Evolutionary conservation across 2,113 vertebrate species (phyloP), one percentile per base, ranked within the genome.

Genomic region (Micromys minutus): DNA sequence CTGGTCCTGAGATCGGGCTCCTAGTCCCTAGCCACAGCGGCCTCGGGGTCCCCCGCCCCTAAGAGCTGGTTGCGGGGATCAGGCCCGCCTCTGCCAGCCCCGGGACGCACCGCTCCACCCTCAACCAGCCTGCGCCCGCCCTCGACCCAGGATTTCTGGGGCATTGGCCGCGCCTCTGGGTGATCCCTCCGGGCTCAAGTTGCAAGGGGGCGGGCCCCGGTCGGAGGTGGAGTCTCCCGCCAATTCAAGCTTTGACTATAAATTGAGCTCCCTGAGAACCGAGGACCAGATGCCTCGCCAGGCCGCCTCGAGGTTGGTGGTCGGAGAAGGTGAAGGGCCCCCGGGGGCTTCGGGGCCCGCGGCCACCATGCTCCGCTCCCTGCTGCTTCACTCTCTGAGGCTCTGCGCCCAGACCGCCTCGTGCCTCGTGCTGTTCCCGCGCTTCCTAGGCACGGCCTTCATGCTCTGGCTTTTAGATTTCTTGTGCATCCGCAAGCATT

Each of bases 391-490:
- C 97, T 98, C 98, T 98, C 98, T 99, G 98, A 97, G 98, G 95
- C 98, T 99, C 96, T 99, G 99, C 98, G 99, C 99, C 96, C 99
- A 99, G 98, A 99, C 98, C 90, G 98, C 98, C 92, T 99, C 99
- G 98, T 99, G 99, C 98, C 98, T 99, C 98, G 98, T 99, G 97
- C 99, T 99, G 96, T 98, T 99, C 97, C 99, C 99, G 95, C 99
- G 99, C 93, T 99, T 99, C 98, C 98, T 99, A 8, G 98, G 99
- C 98, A 99, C 99, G 52, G 99, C 99, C 83, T 98, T 99, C 98
- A 99, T 99, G 99, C 99, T 99, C 72, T 99, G 99, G 99, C 98
- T 99, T 22, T 98, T 99, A 96, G 99, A 99, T 97, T 99, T 99
- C 98, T 98, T 99, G 95, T 99, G 99, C 98, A 99, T 99, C 94